Base-by-base conservation (phyloP, 2,113 vertebrate genomes). In the Hoplias malabaricus region DNA sequence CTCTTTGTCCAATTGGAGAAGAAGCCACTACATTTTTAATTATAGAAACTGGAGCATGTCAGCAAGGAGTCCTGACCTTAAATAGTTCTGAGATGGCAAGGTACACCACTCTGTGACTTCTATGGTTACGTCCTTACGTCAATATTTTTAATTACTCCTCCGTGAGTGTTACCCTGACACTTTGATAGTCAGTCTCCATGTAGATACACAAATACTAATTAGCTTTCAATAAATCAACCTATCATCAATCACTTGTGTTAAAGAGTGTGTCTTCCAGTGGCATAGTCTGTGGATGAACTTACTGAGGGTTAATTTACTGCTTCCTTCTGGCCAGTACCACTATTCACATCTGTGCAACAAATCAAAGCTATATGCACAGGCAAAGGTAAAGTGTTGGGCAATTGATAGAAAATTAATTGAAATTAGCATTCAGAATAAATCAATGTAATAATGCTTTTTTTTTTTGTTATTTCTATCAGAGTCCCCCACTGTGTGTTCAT, bases 11-110 rank as follows among this genome's bases (percentile, higher is more conserved):
- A 66, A 67, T 43, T 67, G 31, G 38, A 34, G 53, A 73, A 57
- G 13, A 61, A 77, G 69, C 42, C 40, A 23, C 62, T 81, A 50
- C 74, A 81, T 81, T 73, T 81, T 81, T 77, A 81, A 73, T 73
- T 29, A 61, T 21, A 46, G 62, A 67, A 73, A 73, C 71, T 42
- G 46, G 69, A 68, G 61, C 57, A 50, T 53, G 74, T 77, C 50
- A 40, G 29, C 27, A 1, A 42, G 62, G 38, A 73, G 34, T 73
- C 38, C 40, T 56, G 54, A 38, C 72, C 70, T 78, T 46, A 62
- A 78, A 67, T 62, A 34, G 75, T 53, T 69, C 74, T 61, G 50
- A 59, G 74, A 81, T 53, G 34, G 59, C 59, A 66, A 46, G 43
- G 40, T 59, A 68, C 61, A 53, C 36, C 53, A 69, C 33, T 43